Evolutionary conservation across 2,888 invertebrate genomes (phyloP), one percentile per base, ranked within the genome.

Genomic region (Physocephala rufipes): DNA sequence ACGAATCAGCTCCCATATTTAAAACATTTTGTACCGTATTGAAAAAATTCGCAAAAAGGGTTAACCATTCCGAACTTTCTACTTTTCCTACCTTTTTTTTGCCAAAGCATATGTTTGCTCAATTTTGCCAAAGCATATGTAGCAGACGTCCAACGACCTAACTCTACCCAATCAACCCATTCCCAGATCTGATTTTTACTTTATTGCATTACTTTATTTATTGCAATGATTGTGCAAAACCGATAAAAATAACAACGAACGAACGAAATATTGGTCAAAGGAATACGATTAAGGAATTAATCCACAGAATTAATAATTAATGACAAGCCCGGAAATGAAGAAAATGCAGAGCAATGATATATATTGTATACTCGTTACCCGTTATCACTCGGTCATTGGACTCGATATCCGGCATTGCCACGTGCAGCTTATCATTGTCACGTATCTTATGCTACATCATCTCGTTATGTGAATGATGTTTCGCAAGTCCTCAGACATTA

Each of bases 301-400:
- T 24, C 59, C 13, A 43, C 15, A 28, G 58, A 47, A 67, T 58
- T 67, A 30, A 59, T 49, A 59, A 67, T 45, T 19, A 28, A 47
- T 45, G 26, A 47, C 15, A 51, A 65, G 19, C 2, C 5, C n/a
- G 12, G 51, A 21, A n/a, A 49, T 47, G 5, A 2, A 15, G 47
- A 13, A 16, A n/a, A n/a, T n/a, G n/a, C n/a, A 30, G n/a, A 36
- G 62, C 36, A 43, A 43, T 28, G 62, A 15, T n/a, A 43, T 36
- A 43, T 4, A n/a, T 4, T 9, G 24, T 28, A 9, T 12, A 2
- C n/a, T 43, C 30, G 13, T 59, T 12, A 58, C 16, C 43, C 36
- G 58, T n/a, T n/a, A 59, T 45, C 45, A 58, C 19, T 67, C 47
- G 59, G 67, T 67, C 47, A 61, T 67, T 67, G 59, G 59, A 67